These are phyloP conservation scores for Matsumurasca onukii DNA, from an alignment of 1,140 invertebrate species.

Conservation along the genomic window DNA sequence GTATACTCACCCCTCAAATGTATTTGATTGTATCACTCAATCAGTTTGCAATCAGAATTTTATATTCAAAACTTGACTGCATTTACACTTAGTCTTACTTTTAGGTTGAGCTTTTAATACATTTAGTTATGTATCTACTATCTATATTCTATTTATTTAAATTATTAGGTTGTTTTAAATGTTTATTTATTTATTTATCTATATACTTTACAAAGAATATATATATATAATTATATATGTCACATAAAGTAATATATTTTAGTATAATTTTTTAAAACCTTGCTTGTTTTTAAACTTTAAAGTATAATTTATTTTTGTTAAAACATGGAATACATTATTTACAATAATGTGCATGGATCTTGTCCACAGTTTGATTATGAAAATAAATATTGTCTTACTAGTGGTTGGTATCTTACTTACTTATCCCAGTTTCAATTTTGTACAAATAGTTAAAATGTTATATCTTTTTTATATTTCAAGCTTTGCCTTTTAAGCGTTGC, in stretches of 20 bases:
- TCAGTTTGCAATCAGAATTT: too few relatives aligned
- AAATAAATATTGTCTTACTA: conserved; percentile 22
- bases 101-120: conserved; percentile 17
- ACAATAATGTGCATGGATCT: conserved; percentile 21
- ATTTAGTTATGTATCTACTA: neutral
- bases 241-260: conserved; percentile 5
- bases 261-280: neutral
- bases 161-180: neutral
- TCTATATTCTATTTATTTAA: neutral
- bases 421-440: too few relatives aligned
- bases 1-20: too few relatives aligned
- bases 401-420: too few relatives aligned
- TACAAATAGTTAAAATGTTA: too few relatives aligned
- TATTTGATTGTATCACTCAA: too few relatives aligned
- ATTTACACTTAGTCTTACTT: conserved; percentile 18
- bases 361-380: neutral
- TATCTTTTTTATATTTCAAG: too few relatives aligned
- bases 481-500: too few relatives aligned
- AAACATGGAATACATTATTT: conserved; percentile 12
- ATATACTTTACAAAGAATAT: too few relatives aligned
- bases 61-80: too few relatives aligned
- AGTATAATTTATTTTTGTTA: conserved; percentile 16
- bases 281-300: neutral
- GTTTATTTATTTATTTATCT: conserved; percentile 11
- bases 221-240: neutral